phyloP scores from a whole-genome alignment of 30 jellyfish, hydroid and myxozoan species.

The Clytia hemisphaerica region DNA sequence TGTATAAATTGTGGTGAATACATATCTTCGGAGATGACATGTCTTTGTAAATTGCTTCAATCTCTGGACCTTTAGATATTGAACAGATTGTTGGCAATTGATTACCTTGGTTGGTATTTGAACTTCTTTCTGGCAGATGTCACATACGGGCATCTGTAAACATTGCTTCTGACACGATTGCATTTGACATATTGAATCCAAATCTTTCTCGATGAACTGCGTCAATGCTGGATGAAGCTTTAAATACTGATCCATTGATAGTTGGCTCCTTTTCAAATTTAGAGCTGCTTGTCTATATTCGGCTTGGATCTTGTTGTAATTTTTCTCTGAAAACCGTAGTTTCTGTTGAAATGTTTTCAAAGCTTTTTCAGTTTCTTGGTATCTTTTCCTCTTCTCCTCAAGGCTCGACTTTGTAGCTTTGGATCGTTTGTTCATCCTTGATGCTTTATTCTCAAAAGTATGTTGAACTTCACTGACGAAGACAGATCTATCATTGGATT shows the following conservation, averaged over 20 bases:
- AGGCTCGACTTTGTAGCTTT: too few species aligned
- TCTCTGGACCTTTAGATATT: slow-evolving; percentile 17
- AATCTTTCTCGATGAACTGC: slow-evolving; percentile 30
- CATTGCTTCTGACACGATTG: slow-evolving; percentile 23
- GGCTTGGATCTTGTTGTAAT: background rate
- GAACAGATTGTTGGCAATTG: slow-evolving; percentile 18
- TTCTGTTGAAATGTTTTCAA: background rate
- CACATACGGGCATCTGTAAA: slow-evolving; percentile 34
- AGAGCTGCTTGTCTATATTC: slow-evolving; percentile 2
- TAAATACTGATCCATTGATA: too few species aligned
- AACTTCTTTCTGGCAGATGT: slow-evolving; percentile 45
- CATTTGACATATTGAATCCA: background rate
- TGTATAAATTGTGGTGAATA: slow-evolving; percentile 48
- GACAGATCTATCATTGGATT: too few species aligned
- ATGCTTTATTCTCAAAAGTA: too few species aligned
- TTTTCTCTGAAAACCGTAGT: background rate
- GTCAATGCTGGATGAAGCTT: too few species aligned
- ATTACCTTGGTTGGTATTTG: slow-evolving; percentile 31
- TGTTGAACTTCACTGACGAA: too few species aligned
- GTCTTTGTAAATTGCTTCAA: slow-evolving; percentile 17
- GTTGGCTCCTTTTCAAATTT: slow-evolving; percentile 6
- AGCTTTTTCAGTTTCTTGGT: background rate
- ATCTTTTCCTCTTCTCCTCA: too few species aligned
- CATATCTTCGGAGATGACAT: slow-evolving; percentile 28
- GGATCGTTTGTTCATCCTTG: too few species aligned